Conservation (phyloP, 2,888 invertebrate species). For the Sminthurinus aureus region DNA sequence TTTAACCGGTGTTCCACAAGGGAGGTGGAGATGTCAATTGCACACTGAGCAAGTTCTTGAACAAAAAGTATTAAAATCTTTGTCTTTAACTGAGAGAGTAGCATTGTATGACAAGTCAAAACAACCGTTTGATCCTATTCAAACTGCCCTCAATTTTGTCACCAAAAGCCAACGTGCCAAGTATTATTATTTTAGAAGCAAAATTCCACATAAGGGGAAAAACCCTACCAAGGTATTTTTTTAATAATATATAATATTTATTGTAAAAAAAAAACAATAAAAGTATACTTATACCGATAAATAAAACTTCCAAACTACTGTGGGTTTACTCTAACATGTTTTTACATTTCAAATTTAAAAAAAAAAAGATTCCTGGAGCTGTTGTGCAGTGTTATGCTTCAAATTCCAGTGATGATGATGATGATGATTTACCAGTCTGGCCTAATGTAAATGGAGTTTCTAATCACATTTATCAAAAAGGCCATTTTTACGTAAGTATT, state of each 20-base stretch:
- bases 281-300: too few relatives aligned
- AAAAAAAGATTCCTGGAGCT: slow-evolving; percentile 40
- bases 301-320: too few relatives aligned
- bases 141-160: slow-evolving; percentile 86
- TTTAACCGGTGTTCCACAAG: slow-evolving; percentile 83
- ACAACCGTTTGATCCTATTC: slow-evolving; percentile 83
- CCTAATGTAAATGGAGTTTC: slow-evolving; percentile 15
- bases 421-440: slow-evolving; percentile 31
- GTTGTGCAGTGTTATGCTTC: slow-evolving; percentile 28
- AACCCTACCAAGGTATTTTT: slow-evolving; percentile 21
- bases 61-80: slow-evolving; percentile 79
- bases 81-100: slow-evolving; percentile 85
- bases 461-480: too few relatives aligned
- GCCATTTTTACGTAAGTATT: too few relatives aligned
- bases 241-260: background rate
- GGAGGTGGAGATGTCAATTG: slow-evolving; percentile 97
- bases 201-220: slow-evolving; percentile 34
- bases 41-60: slow-evolving; percentile 92
- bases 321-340: too few relatives aligned
- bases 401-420: background rate
- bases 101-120: slow-evolving; percentile 87
- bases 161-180: slow-evolving; percentile 40
- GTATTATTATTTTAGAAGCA: slow-evolving; percentile 32
- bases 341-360: background rate
- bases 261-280: background rate